Percentiles rank a stretch among this genome's conserved stretches.
Conservation (phyloP, 2,113 vertebrate genomes). For the Aviceda subcristata region DNA sequence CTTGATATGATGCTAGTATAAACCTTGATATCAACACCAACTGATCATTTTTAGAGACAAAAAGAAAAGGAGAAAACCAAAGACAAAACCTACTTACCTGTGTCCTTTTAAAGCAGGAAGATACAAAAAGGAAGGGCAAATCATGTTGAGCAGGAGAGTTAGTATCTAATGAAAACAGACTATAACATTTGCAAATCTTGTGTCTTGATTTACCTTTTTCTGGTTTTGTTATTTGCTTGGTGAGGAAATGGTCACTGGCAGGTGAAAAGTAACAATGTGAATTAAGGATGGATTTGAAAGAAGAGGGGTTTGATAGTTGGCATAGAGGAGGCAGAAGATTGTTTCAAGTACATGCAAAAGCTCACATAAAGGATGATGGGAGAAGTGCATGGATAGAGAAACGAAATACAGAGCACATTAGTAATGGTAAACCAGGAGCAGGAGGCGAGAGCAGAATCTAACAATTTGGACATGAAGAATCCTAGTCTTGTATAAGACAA, state of each 20-base stretch:
- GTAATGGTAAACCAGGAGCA: not conserved
- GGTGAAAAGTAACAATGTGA: not conserved
- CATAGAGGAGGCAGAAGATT: not conserved
- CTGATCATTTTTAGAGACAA: not conserved
- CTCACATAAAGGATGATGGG: not conserved
- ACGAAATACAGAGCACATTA: not conserved
- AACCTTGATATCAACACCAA: not conserved
- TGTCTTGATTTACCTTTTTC: not conserved
- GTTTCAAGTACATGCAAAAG: not conserved
- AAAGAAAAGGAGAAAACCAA: not conserved
- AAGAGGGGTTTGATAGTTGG: not conserved
- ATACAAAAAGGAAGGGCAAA: not conserved
- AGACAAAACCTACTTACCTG: not conserved
- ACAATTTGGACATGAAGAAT: not conserved
- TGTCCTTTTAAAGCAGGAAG: not conserved
- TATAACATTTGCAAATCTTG: not conserved
- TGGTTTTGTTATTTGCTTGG: not conserved
- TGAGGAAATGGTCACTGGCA: not conserved
- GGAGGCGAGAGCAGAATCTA: not conserved
- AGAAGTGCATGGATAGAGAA: not conserved
- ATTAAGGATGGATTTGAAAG: not conserved
- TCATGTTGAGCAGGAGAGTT: not conserved
- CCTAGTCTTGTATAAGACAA: not conserved
- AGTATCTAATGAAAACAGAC: not conserved
- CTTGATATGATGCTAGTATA: not conserved